Conservation (phyloP, 2,888 invertebrate species). For the Drosophila rellima region DNA sequence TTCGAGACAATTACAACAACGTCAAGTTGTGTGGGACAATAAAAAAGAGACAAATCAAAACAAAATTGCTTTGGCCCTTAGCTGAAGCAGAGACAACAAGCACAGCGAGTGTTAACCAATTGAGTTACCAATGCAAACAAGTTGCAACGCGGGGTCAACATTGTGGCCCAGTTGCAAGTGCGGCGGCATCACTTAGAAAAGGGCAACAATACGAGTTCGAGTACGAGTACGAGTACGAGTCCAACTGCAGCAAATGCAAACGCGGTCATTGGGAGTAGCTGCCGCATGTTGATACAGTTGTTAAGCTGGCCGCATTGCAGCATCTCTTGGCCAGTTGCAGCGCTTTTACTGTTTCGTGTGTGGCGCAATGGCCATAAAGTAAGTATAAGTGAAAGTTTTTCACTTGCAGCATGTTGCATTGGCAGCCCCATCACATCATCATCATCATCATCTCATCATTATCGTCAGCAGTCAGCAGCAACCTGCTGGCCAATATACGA, state of each 20-base stretch:
- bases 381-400: slow-evolving; percentile 77
- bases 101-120: slow-evolving; percentile 46
- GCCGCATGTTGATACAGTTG: slow-evolving; percentile 45
- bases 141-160: slow-evolving; percentile 59
- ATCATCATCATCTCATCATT: slow-evolving; percentile 23
- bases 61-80: slow-evolving; percentile 53
- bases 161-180: slow-evolving; percentile 37
- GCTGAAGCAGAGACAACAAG: slow-evolving; percentile 28
- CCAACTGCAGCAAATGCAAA: slow-evolving; percentile 23
- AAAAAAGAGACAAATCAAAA: slow-evolving; percentile 54
- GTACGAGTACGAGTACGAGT: neutral
- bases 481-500: slow-evolving; percentile 46
- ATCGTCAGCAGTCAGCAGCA: slow-evolving; percentile 35
- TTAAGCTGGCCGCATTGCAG: slow-evolving; percentile 47
- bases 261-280: slow-evolving; percentile 42
- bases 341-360: slow-evolving; percentile 34
- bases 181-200: slow-evolving; percentile 36
- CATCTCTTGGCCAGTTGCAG: slow-evolving; percentile 27
- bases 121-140: slow-evolving; percentile 51
- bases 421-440: slow-evolving; percentile 32
- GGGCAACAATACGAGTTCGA: slow-evolving; percentile 39
- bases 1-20: slow-evolving; percentile 62
- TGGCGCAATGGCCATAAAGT: slow-evolving; percentile 67
- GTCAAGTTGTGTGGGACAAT: slow-evolving; percentile 29
- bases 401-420: slow-evolving; percentile 72